A percentile compares a stretch with the other conserved stretches of the same genome.
phyloP scores from a whole-genome alignment of 2,113 vertebrate genomes.

The Cyprinodon tularosa region DNA sequence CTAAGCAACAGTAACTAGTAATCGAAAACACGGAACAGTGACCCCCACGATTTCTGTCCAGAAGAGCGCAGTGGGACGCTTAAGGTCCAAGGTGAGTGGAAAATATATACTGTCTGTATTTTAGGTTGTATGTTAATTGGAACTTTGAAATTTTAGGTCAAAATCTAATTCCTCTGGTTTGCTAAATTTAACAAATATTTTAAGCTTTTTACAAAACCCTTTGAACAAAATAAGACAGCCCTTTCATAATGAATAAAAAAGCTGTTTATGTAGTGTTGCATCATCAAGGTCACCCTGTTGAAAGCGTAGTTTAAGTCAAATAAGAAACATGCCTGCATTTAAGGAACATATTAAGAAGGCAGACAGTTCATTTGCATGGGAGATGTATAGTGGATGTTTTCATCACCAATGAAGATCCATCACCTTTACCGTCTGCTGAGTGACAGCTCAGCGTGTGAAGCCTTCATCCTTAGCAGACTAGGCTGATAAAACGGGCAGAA shows the following conservation, averaged over 20 bases:
- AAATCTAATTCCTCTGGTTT: constrained; percentile 9
- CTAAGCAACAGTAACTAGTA: too few species aligned
- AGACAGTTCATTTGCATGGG: constrained; percentile 21
- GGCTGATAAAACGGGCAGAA: background rate
- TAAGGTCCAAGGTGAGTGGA: too few species aligned
- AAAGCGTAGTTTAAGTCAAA: background rate
- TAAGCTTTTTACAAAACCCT: constrained; percentile 7
- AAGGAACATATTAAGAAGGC: background rate
- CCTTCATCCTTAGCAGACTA: background rate
- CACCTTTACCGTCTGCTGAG: constrained; percentile 9
- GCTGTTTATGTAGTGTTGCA: background rate
- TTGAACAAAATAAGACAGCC: background rate
- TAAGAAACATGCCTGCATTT: background rate
- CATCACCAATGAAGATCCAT: constrained; percentile 4
- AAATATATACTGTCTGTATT: too few species aligned
- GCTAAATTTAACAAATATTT: constrained; percentile 34
- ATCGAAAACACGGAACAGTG: too few species aligned
- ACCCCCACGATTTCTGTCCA: too few species aligned
- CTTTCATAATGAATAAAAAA: background rate
- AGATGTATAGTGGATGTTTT: constrained; percentile 16
- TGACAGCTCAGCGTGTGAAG: constrained; percentile 27
- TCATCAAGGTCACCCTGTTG: constrained; percentile 25
- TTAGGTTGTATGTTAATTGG: too few species aligned
- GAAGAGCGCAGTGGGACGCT: too few species aligned
- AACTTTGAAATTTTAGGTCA: constrained; percentile 4